phyloP scores from a whole-genome alignment of 2,888 invertebrate species.

The Calliphora vomitoria region DNA sequence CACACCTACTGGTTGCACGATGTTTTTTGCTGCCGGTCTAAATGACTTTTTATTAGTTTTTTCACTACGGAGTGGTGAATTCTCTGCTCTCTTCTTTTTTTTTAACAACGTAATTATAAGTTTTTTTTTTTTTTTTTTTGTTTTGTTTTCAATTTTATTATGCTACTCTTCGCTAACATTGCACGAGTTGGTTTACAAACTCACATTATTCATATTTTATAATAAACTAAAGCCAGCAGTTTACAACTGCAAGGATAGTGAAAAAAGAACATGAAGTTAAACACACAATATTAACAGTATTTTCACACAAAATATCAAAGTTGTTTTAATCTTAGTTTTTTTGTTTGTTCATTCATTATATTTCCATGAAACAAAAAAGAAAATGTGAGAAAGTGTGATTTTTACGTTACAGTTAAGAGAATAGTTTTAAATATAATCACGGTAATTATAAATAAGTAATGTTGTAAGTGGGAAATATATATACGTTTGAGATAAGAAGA shows the following conservation, averaged over 20 bases:
- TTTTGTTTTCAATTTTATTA: slow-evolving; percentile 49
- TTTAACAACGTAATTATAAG: slow-evolving; percentile 66
- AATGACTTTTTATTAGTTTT: slow-evolving; percentile 27
- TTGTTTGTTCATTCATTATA: not conserved
- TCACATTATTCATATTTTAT: slow-evolving; percentile 62
- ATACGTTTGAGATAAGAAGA: too few relatives aligned
- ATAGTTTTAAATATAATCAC: slow-evolving; percentile 22
- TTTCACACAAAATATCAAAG: slow-evolving; percentile 21
- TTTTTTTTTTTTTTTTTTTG: slow-evolving; percentile 11
- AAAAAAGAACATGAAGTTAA: slow-evolving; percentile 28
- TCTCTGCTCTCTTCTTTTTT: not conserved
- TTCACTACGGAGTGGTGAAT: not conserved
- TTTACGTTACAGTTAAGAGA: not conserved
- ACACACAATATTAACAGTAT: slow-evolving; percentile 35
- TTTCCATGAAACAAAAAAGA: slow-evolving; percentile 24
- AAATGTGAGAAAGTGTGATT: not conserved
- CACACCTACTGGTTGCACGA: not conserved
- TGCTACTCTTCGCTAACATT: slow-evolving; percentile 38
- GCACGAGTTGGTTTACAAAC: slow-evolving; percentile 49
- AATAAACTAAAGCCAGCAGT: slow-evolving; percentile 47
- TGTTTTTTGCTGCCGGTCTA: slow-evolving; percentile 1
- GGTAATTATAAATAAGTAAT: slow-evolving; percentile 2
- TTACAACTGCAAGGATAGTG: not conserved
- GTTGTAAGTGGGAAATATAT: not conserved
- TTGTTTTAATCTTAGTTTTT: not conserved